Evolutionary conservation across 2,113 vertebrate species (phyloP).

Genomic region (human): DNA sequence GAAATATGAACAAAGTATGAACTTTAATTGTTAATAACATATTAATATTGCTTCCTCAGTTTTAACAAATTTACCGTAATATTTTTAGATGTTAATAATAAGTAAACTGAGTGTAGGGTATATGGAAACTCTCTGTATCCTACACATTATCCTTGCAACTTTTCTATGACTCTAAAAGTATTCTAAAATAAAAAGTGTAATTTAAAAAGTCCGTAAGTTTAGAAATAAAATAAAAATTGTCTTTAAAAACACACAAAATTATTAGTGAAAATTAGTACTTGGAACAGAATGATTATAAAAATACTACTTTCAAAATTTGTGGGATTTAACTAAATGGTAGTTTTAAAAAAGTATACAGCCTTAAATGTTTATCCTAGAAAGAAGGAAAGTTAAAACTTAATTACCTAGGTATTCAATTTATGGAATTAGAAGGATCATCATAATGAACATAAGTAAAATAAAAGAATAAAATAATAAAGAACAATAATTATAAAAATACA

Average conservation of each 20-base stretch:
- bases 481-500: neutral
- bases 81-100: neutral
- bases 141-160: neutral
- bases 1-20: neutral
- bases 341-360: neutral
- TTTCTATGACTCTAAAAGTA: neutral
- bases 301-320: neutral
- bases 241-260: neutral
- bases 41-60: neutral
- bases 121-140: neutral
- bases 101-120: neutral
- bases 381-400: neutral
- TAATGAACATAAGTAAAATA: neutral
- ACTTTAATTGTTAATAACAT: neutral
- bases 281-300: neutral
- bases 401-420: neutral
- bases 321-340: neutral
- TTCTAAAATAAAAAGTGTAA: neutral
- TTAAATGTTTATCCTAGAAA: neutral
- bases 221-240: neutral
- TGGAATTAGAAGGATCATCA: neutral
- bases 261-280: neutral
- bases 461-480: neutral
- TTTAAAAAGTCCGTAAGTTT: neutral
- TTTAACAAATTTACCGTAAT: neutral